These are phyloP conservation scores for Melospiza georgiana DNA, from an alignment of 2,113 vertebrate species.

Conservation along the genomic window DNA sequence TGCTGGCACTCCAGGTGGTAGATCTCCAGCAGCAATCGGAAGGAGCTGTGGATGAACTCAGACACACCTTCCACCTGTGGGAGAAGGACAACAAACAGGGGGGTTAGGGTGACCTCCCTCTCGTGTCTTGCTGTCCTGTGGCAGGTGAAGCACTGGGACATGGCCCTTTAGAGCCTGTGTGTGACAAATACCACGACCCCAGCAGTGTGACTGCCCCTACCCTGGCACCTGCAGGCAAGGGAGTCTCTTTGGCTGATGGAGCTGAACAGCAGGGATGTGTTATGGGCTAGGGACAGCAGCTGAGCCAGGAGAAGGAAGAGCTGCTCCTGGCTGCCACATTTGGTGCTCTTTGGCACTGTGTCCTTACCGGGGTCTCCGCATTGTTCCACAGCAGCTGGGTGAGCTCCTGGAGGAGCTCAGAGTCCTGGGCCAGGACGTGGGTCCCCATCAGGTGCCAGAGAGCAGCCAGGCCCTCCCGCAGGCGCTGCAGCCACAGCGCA, in stretches of 20 bases:
- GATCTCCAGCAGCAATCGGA: constrained; percentile 79
- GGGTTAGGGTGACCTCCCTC: not conserved
- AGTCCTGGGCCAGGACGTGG: constrained; percentile 60
- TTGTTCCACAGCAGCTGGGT: constrained; percentile 82
- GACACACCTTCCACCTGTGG: constrained; percentile 84
- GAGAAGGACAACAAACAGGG: not conserved
- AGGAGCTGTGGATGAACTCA: constrained; percentile 77
- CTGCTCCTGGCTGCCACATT: not conserved
- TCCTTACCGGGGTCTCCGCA: constrained; percentile 83
- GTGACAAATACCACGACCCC: not conserved
- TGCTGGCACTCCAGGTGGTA: constrained; percentile 80
- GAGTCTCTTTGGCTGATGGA: not conserved
- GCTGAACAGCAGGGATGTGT: not conserved
- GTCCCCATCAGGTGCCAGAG: constrained; percentile 68
- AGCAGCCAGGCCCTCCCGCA: constrained; percentile 72
- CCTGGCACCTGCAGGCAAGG: not conserved
- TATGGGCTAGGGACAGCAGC: not conserved
- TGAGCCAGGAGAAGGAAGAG: not conserved
- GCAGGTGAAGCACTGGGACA: not conserved
- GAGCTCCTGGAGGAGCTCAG: constrained; percentile 66
- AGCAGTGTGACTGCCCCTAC: not conserved
- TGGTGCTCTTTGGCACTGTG: accelerated
- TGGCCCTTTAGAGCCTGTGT: accelerated
- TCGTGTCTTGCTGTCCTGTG: accelerated
- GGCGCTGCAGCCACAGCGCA: constrained; percentile 81